These are phyloP conservation scores for Scelioninae gen. 1 DNA, from an alignment of 2,888 invertebrate species.

Conservation along the genomic window DNA sequence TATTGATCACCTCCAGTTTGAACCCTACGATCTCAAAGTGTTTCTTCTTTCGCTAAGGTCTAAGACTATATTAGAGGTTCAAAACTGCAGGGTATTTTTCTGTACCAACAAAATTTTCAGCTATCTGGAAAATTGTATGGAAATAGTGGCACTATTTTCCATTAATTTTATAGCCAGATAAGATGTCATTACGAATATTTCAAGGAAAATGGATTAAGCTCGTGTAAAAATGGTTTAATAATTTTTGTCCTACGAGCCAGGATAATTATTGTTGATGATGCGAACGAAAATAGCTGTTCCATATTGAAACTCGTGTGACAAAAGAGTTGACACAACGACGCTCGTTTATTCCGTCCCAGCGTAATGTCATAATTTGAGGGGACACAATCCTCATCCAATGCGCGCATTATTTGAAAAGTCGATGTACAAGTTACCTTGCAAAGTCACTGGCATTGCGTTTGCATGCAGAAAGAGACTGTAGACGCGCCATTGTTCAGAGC, in stretches of 20 bases:
- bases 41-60: conserved; percentile 8
- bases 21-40: conserved; percentile 10
- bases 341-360: conserved; percentile 35
- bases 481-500: conserved; percentile 76
- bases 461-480: conserved; percentile 48
- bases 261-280: conserved; percentile 61
- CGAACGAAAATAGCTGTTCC: conserved; percentile 42
- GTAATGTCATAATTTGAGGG: conserved; percentile 62
- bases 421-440: conserved; percentile 53
- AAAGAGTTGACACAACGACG: conserved; percentile 51
- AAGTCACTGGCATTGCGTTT: conserved; percentile 60
- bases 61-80: conserved; percentile 29
- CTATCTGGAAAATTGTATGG: conserved; percentile 34
- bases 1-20: conserved; percentile 26
- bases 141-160: conserved; percentile 46
- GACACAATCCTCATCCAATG: conserved; percentile 54
- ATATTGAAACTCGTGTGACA: conserved; percentile 43
- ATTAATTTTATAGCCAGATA: conserved; percentile 48
- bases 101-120: conserved; percentile 7
- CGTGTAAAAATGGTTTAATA: conserved; percentile 59
- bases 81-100: conserved; percentile 42
- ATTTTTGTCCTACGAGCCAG: conserved; percentile 46
- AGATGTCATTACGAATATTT: conserved; percentile 61
- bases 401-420: conserved; percentile 64
- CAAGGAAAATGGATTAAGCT: conserved; percentile 54